Evolutionary conservation across 2,113 vertebrate genomes (phyloP).

Genomic region (Petrocephalus zakoni): DNA sequence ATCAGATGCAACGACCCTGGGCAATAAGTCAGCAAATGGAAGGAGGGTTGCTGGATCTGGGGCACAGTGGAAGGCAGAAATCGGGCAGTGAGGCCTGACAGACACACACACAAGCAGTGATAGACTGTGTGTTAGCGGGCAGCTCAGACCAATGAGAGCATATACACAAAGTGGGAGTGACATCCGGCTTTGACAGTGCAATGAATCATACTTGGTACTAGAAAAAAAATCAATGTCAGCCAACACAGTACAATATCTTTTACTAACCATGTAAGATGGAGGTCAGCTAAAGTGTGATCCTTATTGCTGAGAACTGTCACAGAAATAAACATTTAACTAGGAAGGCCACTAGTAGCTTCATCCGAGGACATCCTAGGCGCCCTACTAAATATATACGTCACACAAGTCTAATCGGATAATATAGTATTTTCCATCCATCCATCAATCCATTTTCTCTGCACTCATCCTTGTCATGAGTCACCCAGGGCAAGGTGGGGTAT

Average conservation of each 20-base stretch:
- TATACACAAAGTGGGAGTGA: neutral
- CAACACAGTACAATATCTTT: neutral
- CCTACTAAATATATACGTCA: neutral
- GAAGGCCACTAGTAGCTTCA: neutral
- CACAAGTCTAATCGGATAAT: neutral
- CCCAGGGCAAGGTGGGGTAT: neutral
- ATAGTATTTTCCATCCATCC: neutral
- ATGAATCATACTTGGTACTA: neutral
- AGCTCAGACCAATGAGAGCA: neutral
- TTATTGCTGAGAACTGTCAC: neutral
- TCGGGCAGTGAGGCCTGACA: neutral
- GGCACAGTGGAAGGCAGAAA: neutral
- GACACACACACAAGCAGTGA: neutral
- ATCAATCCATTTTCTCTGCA: neutral
- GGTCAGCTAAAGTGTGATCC: neutral
- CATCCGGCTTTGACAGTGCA: neutral
- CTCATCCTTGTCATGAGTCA: neutral
- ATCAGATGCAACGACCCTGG: neutral
- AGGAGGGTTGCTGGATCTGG: neutral
- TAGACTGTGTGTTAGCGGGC: neutral
- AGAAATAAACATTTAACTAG: neutral
- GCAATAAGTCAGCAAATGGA: neutral
- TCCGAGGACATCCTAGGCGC: neutral
- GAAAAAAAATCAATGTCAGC: slow-evolving; percentile 5
- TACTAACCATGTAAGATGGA: neutral